Evolutionary conservation across 1,140 invertebrate species (phyloP), one percentile per base, ranked within the genome.

Genomic region (fruit fly (Drosophila melanogaster)): DNA sequence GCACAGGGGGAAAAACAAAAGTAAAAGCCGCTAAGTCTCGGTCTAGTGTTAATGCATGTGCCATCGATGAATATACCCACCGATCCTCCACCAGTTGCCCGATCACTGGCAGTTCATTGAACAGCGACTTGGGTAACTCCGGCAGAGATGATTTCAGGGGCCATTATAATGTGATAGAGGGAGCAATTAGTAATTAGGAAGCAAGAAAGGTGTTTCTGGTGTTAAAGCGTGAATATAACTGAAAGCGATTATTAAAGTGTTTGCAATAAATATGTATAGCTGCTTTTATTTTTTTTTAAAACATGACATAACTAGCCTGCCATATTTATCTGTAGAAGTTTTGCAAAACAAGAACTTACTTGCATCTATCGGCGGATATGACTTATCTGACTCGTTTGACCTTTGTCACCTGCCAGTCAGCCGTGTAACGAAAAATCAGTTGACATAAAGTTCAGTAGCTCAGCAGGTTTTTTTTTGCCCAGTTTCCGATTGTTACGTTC

Each of bases 11-110:
- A 59, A 79, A 67, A 72, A 87, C 62, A 79, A 89, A 87, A 87
- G 83, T 87, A 87, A 89, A 89, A 89, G 83, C 83, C 83, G 79
- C 84, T 72, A 86, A 78, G 64, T 26, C 51, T 44, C 26, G 35
- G 51, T 60, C 64, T 89, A 64, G 79, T 79, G 75, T 79, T 87
- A 78, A 86, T 86, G 81, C 70, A 71, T 81, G 46, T 60, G 59
- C 30, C 49, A 54, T 70, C 46, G 49, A 30, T 35, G 15, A 17
- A 17, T 56, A 60, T 77, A 49, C 61, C 65, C 37, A 38, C 14
- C 49, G 47, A 65, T 54, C 40, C 17, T 38, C 38, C 37, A 17
- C 15, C 12, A 10, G 46, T 24, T 47, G 7, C 47, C 17, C 38
- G 55, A 73, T 30, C 53, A 12, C 17, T 15, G 19, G 3, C 47